Evolutionary conservation across 2,113 vertebrate genomes (phyloP).

Genomic region (Centropus bengalensis): DNA sequence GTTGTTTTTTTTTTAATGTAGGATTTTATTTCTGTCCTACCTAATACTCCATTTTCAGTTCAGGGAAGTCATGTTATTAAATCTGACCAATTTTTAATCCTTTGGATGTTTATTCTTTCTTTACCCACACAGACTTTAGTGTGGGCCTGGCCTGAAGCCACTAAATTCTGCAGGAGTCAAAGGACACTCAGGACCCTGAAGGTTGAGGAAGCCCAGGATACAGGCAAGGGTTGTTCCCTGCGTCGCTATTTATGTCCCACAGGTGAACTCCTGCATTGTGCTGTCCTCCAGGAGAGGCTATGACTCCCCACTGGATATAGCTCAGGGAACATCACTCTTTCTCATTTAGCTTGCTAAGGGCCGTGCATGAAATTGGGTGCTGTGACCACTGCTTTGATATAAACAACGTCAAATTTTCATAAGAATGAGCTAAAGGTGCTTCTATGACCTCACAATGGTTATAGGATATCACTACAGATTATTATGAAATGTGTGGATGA

Average conservation of each 20-base stretch:
- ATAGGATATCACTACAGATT: not conserved
- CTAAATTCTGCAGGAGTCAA: not conserved
- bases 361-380: not conserved
- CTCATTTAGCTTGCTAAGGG: not conserved
- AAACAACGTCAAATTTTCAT: not conserved
- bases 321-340: not conserved
- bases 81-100: not conserved
- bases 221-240: not conserved
- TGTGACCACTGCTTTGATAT: rapidly evolving
- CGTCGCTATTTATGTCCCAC: not conserved
- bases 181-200: not conserved
- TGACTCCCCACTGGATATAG: not conserved
- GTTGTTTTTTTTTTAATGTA: not conserved
- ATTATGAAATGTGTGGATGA: not conserved
- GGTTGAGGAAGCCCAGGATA: not conserved
- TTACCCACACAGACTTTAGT: not conserved
- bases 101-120: not conserved
- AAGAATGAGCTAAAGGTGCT: not conserved
- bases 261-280: not conserved
- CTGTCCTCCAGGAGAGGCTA: not conserved
- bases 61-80: not conserved
- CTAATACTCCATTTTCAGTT: not conserved
- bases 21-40: not conserved
- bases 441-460: not conserved
- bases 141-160: not conserved